Base-by-base conservation (phyloP, 2,888 invertebrate species). In the Clivina fossor region DNA sequence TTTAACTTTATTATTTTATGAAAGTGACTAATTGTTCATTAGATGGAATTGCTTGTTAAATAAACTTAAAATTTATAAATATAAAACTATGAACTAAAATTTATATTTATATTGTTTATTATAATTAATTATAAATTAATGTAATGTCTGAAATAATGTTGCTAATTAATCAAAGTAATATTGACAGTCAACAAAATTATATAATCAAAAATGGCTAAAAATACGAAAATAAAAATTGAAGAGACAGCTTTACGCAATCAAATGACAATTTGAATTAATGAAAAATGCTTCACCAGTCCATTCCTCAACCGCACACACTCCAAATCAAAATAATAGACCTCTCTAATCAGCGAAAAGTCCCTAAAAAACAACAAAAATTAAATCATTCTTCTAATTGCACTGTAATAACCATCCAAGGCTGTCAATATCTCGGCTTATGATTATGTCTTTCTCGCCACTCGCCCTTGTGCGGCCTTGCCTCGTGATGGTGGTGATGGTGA, bases 401-500 rank as follows among this genome's bases (percentile, higher is more conserved):
- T 55, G 70, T 72, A 33, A 73, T 67, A 57, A 73, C 66, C 72
- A 71, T 69, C 60, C 67, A 68, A 65, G 69, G 64, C 57, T 62
- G 64, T 74, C 72, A 74, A 62, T 80, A 80, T 68, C 77, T 75
- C 67, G n/a, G n/a, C n/a, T 79, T 79, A 64, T 79, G 78, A 63
- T 79, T 76, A 60, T 79, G 67, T 69, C 75, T 59, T 65, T 76
- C 65, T 65, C 76, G 75, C 64, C 80, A 79, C 57, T 80, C 79
- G 62, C 79, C 81, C 58, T 71, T 70, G n/a, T 78, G 75, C 53
- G 78, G 76, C 51, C 72, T 66, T 53, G 80, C 77, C 62, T 83
- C 81, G 63, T 86, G 84, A 68, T 87, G 88, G 64, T 87, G 87
- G 65, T 88, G 88, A 62, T 88, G 87, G 62, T 88, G 86, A 61